These are phyloP conservation scores for Caenorhabditis tropicalis DNA, from an alignment of 1,140 invertebrate genomes.

Conservation along the genomic window DNA sequence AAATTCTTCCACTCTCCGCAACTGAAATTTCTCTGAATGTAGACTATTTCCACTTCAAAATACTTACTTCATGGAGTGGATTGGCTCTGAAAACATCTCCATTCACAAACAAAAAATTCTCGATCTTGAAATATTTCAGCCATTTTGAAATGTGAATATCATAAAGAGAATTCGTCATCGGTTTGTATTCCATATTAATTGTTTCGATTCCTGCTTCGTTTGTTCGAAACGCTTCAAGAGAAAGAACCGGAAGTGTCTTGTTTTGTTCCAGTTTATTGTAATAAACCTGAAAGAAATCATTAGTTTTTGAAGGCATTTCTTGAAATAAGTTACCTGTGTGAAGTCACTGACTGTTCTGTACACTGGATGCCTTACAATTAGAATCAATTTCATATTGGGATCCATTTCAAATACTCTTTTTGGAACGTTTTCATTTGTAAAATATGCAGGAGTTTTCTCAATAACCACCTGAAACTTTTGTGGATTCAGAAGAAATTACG, in stretches of 20 bases:
- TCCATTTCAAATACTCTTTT: conserved; percentile 63
- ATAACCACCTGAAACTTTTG: conserved; percentile 60
- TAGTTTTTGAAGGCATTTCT: neutral
- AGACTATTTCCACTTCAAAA: neutral
- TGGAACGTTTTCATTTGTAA: conserved; percentile 60
- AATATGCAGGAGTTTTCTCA: conserved; percentile 71
- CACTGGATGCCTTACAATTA: conserved; percentile 68
- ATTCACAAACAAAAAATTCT: conserved; percentile 61
- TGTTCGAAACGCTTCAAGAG: conserved; percentile 59
- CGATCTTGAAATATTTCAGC: conserved; percentile 61
- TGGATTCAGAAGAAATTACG: neutral
- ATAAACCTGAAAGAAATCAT: conserved; percentile 58
- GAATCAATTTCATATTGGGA: conserved; percentile 65
- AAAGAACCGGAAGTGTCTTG: conserved; percentile 63
- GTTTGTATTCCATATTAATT: conserved; percentile 64
- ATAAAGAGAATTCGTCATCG: conserved; percentile 67
- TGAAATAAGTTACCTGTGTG: conserved; percentile 62
- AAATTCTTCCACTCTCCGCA: conserved; percentile 63
- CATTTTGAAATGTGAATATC: conserved; percentile 60
- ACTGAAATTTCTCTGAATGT: conserved; percentile 56
- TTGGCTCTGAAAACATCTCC: conserved; percentile 65
- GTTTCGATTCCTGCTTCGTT: neutral
- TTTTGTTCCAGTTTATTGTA: conserved; percentile 65
- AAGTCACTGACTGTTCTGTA: conserved; percentile 66
- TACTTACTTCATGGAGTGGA: conserved; percentile 61